phyloP scores from a whole-genome alignment of 2,888 invertebrate species.

The Ceriagrion tenellum region DNA sequence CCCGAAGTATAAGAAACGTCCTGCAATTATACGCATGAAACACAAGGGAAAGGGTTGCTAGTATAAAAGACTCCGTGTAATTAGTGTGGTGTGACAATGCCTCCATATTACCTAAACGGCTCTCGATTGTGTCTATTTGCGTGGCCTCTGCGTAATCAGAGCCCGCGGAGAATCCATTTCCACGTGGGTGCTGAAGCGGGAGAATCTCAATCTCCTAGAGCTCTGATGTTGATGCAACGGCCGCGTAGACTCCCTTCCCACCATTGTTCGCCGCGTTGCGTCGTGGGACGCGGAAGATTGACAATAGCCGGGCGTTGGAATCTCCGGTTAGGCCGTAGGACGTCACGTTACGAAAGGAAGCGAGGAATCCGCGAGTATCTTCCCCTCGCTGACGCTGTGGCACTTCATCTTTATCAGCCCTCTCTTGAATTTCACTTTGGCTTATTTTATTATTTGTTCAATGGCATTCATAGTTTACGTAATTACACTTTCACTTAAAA shows the following conservation, averaged over 20 bases:
- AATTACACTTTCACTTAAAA: too few relatives aligned
- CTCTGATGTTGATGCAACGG: too few relatives aligned
- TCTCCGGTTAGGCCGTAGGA: not conserved
- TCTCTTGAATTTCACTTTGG: too few relatives aligned
- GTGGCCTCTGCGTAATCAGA: not conserved
- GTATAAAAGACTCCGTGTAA: not conserved
- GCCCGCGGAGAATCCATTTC: not conserved
- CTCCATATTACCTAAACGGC: not conserved
- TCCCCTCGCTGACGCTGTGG: not conserved
- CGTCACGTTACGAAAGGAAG: not conserved
- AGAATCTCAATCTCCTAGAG: slow-evolving; percentile 1
- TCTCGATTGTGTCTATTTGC: not conserved
- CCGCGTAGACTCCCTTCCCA: not conserved
- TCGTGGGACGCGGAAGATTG: slow-evolving; percentile 10
- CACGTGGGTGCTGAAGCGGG: not conserved
- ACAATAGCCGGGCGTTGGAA: slow-evolving; percentile 42
- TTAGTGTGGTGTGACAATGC: not conserved
- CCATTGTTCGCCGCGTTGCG: not conserved
- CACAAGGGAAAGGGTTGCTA: not conserved
- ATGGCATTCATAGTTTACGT: too few relatives aligned
- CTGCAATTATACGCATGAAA: not conserved
- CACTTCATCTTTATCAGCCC: too few relatives aligned
- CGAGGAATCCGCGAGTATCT: not conserved
- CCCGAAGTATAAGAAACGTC: not conserved
- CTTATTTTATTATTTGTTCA: too few relatives aligned